Evolutionary conservation across 2,888 invertebrate genomes (phyloP), one percentile per base, ranked within the genome.

Genomic region (Zhuqinia jingwanae): DNA sequence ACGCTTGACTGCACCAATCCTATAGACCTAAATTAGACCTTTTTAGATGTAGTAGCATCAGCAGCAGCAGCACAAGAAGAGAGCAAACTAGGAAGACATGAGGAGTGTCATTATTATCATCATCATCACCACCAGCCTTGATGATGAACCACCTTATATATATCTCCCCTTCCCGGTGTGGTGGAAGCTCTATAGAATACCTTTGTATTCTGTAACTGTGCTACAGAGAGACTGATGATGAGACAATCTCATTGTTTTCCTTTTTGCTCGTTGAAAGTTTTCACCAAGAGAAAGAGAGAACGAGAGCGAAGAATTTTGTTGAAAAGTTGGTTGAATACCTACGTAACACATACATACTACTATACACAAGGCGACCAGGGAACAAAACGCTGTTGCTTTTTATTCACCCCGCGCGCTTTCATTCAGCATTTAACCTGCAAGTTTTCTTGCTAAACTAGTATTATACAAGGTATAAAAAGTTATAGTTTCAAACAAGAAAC

Each of bases 1-100:
- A 56, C 75, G 60, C 50, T 76, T 83, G 47, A 76, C 27, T 83
- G 83, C 63, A 36, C 53, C 27, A 58, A 70, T 70, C 70, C 82
- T 56, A 76, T 83, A 76, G 83, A 63, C 76, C 15, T 76, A 76
- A 83, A 83, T 83, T 83, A 83, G 83, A 65, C 83, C 60, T 83
- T 83, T 83, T 83, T 42, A 73, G 80, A 36, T 73, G 73, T 50
- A 11, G 45, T 17, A 45, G 45, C 22, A 22, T 70, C 45, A 42
- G 27, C 17, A 13, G 27, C 65, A 65, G 17, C 45, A 70, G 8
- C 36, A 42, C n/a, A n/a, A n/a, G n/a, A n/a, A n/a, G n/a, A n/a
- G n/a, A n/a, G n/a, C n/a, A n/a, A n/a, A n/a, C n/a, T n/a, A n/a
- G n/a, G 42, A 36, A 36, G 65, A n/a, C 65, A 65, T 65, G 36